Conservation (phyloP, 1,140 invertebrate genomes). For the Lamellibrachia luymesi region DNA sequence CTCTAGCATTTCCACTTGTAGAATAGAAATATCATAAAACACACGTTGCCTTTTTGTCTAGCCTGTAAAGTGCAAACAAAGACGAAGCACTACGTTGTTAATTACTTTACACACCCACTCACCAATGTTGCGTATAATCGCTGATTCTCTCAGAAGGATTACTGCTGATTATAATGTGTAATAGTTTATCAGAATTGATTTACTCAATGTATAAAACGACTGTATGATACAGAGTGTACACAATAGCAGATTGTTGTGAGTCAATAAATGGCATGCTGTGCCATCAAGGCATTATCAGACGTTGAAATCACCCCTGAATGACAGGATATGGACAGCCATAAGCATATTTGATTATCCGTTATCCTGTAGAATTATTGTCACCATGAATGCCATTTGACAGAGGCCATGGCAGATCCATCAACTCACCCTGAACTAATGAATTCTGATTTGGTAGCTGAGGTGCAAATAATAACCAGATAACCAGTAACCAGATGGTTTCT, state of each 20-base stretch:
- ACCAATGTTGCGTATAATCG: background rate
- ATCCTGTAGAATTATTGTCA: background rate
- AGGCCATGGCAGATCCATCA: background rate
- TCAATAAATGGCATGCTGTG: background rate
- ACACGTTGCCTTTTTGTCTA: background rate
- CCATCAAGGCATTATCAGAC: background rate
- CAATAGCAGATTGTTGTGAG: background rate
- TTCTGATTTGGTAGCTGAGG: background rate
- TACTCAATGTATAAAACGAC: background rate
- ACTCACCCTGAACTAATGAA: background rate
- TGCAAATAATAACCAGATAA: background rate
- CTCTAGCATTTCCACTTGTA: background rate
- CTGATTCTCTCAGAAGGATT: background rate
- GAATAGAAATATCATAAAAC: background rate
- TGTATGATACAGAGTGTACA: background rate
- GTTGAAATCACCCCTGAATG: background rate
- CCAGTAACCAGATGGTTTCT: background rate
- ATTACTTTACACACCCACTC: background rate
- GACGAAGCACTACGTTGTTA: background rate
- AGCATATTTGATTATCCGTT: background rate
- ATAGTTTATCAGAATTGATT: background rate
- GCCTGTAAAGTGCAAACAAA: background rate
- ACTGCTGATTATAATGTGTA: background rate
- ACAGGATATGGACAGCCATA: background rate
- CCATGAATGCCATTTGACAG: background rate